Percentiles rank a stretch among this genome's conserved stretches.
Evolutionary conservation across 2,797 vertebrate species (phyloP).

Genomic region (Galago senegalensis): DNA sequence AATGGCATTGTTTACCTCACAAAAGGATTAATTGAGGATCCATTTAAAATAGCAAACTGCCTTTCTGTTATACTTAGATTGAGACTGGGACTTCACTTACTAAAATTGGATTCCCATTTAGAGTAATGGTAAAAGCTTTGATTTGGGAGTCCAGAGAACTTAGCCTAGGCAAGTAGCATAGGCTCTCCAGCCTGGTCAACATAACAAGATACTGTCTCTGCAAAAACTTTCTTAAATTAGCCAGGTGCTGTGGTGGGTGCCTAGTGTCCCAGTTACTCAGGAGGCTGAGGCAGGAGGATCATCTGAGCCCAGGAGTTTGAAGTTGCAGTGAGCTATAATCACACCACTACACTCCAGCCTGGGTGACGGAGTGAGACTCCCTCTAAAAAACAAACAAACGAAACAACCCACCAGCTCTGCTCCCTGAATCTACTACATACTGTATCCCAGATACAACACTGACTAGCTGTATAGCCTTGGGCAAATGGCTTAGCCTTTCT

Average conservation of each 20-base stretch:
- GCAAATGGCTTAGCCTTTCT: slow-evolving; percentile 50
- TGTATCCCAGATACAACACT: background rate
- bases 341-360: background rate
- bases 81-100: slow-evolving; percentile 53
- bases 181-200: background rate
- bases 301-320: background rate
- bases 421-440: background rate
- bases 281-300: background rate
- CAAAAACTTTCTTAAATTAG: background rate
- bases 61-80: slow-evolving; percentile 55
- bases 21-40: slow-evolving; percentile 44
- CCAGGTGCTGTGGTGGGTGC: background rate
- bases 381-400: background rate
- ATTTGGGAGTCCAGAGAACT: background rate
- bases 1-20: background rate
- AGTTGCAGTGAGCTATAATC: background rate
- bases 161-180: slow-evolving; percentile 1
- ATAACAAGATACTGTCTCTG: background rate
- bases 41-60: slow-evolving; percentile 53
- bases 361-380: background rate
- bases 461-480: background rate
- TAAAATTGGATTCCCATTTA: slow-evolving; percentile 37
- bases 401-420: background rate
- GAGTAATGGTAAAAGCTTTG: background rate
- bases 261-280: background rate